These are phyloP conservation scores for Ctena decussata DNA, from an alignment of 2,888 invertebrate species.

Conservation along the genomic window DNA sequence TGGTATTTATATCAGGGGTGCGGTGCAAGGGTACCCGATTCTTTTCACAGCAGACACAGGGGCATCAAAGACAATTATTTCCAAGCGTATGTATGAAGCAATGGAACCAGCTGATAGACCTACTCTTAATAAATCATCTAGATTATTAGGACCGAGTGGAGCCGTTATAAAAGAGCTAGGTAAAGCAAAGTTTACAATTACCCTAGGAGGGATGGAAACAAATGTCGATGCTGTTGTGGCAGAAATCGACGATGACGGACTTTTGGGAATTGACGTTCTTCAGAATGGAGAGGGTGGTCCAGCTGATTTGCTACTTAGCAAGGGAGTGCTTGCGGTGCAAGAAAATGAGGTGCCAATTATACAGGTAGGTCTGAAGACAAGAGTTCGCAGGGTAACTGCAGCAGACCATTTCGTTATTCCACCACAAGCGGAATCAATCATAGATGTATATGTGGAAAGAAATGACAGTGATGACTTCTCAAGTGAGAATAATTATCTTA, in stretches of 20 bases:
- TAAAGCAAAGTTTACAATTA: conserved; percentile 25
- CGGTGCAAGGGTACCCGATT: not conserved
- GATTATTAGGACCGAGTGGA: conserved; percentile 20
- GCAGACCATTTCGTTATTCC: conserved; percentile 52
- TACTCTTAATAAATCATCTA: not conserved
- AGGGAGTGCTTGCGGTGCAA: conserved; percentile 7
- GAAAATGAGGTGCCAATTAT: conserved; percentile 35
- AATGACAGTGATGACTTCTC: conserved; percentile 24
- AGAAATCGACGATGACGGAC: conserved; percentile 50
- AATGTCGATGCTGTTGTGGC: conserved; percentile 32
- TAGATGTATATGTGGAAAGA: conserved; percentile 56
- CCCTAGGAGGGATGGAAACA: not conserved
- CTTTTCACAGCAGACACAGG: not conserved
- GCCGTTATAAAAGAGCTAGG: conserved; percentile 24
- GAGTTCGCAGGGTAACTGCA: conserved; percentile 26
- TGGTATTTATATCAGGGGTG: not conserved
- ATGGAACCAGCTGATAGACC: not conserved
- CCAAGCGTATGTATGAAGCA: not conserved
- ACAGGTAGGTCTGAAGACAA: conserved; percentile 12
- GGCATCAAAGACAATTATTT: not conserved
- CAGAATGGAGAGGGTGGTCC: conserved; percentile 22
- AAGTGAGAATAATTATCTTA: conserved; percentile 16
- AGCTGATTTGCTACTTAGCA: conserved; percentile 47
- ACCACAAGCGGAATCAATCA: conserved; percentile 38
- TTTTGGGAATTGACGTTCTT: conserved; percentile 51